These are phyloP conservation scores for Paratilapia polleni DNA, from an alignment of 2,113 vertebrate genomes.

Conservation along the genomic window DNA sequence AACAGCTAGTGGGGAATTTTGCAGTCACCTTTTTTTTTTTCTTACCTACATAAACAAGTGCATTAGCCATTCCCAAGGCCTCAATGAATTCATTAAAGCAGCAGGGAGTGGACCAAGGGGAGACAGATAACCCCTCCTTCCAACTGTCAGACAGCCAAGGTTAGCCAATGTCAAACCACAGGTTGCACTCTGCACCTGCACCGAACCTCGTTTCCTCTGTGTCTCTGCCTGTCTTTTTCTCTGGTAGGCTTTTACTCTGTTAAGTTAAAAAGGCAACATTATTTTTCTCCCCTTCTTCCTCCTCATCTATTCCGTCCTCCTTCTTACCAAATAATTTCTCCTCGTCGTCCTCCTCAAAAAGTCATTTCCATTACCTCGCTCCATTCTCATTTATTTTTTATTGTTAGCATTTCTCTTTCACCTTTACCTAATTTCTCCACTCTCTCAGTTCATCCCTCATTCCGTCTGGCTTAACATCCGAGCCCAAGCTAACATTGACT, in stretches of 20 bases:
- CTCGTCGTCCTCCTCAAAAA: conserved; percentile 11
- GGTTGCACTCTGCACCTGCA: conserved; percentile 49
- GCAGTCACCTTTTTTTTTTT: conserved; percentile 41
- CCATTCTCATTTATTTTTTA: conserved; percentile 30
- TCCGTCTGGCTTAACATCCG: background rate
- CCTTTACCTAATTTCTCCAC: conserved; percentile 21
- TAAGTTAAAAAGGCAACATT: conserved; percentile 19
- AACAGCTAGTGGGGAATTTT: conserved; percentile 40
- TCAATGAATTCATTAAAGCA: conserved; percentile 63
- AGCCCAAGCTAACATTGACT: background rate
- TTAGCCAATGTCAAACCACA: conserved; percentile 66
- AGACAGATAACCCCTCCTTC: conserved; percentile 44
- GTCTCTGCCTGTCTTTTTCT: conserved; percentile 10
- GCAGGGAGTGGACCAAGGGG: conserved; percentile 38
- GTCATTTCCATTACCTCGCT: conserved; percentile 15
- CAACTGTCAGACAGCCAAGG: conserved; percentile 57
- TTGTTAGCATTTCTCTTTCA: conserved; percentile 37
- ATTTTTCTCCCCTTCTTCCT: background rate
- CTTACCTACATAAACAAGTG: conserved; percentile 43
- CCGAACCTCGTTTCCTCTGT: conserved; percentile 43
- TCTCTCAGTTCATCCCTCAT: background rate
- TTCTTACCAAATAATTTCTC: background rate
- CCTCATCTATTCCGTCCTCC: background rate
- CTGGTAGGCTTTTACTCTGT: conserved; percentile 1
- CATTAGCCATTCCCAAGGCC: conserved; percentile 53